A percentile compares a stretch with the other conserved stretches of the same genome.
phyloP scores from a whole-genome alignment of 2,113 vertebrate genomes.

The Tyrannus savana region DNA sequence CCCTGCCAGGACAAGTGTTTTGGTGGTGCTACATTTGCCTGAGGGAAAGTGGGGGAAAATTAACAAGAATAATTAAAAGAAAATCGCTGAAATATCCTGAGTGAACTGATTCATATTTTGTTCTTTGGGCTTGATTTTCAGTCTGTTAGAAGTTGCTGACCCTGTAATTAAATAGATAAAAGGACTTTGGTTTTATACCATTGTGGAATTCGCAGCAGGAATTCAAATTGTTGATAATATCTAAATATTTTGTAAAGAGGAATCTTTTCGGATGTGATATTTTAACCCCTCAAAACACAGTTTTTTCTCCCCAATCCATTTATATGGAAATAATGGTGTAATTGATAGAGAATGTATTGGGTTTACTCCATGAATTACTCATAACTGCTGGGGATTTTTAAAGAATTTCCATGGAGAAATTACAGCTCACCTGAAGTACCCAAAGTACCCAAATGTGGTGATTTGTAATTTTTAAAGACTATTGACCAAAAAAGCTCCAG shows the following conservation, averaged over 20 bases:
- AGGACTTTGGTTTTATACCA: background rate
- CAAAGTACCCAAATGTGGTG: background rate
- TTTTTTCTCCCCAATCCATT: background rate
- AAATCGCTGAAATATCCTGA: background rate
- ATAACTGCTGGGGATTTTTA: background rate
- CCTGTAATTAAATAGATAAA: background rate
- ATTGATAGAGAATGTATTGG: background rate
- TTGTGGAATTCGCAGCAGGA: background rate
- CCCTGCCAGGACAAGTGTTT: background rate
- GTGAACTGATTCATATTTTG: background rate
- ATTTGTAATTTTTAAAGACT: background rate
- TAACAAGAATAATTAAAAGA: background rate
- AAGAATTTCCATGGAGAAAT: background rate
- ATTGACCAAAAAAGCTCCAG: background rate
- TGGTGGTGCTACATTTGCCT: background rate
- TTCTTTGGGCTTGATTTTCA: background rate
- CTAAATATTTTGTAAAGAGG: background rate
- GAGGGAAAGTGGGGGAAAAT: background rate
- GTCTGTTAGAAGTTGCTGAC: background rate
- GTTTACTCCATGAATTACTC: background rate
- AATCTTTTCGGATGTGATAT: background rate
- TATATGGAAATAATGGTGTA: background rate
- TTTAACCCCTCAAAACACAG: background rate
- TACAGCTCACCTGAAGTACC: background rate
- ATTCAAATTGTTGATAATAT: background rate